phyloP scores from a whole-genome alignment of 2,888 invertebrate genomes.

The Argynnis bischoffii region DNA sequence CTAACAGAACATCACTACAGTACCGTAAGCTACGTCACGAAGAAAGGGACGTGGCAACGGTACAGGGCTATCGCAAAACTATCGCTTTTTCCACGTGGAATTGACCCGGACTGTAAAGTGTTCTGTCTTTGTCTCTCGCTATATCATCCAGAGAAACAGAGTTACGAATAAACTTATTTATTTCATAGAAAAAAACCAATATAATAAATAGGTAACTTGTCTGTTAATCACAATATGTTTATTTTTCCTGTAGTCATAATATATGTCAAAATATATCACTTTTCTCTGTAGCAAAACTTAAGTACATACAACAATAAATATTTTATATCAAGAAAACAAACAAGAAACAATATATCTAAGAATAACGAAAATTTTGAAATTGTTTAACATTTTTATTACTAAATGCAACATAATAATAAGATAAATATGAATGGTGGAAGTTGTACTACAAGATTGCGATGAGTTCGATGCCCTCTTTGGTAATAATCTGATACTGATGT shows the following conservation, averaged over 20 bases:
- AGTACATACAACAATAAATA: too few species aligned
- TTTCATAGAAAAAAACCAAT: not conserved
- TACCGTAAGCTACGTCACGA: constrained; percentile 80
- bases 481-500: constrained; percentile 21
- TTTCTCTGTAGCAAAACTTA: not conserved
- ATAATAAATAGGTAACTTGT: too few species aligned
- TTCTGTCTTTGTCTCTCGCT: constrained; percentile 11
- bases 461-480: constrained; percentile 22
- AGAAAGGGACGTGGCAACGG: constrained; percentile 76
- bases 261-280: too few species aligned
- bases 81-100: constrained; percentile 65
- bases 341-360: not conserved
- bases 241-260: too few species aligned
- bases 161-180: not conserved
- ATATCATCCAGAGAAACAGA: not conserved
- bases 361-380: not conserved
- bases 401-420: constrained; percentile 13
- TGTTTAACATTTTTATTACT: not conserved
- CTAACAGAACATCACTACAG: constrained; percentile 57
- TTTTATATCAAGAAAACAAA: too few species aligned
- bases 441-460: constrained; percentile 23
- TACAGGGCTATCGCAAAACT: constrained; percentile 70
- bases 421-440: constrained; percentile 25
- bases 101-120: constrained; percentile 17
- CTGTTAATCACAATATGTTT: too few species aligned